Evolutionary conservation across 2,797 vertebrate species (phyloP).

Genomic region (Lacerta agilis): DNA sequence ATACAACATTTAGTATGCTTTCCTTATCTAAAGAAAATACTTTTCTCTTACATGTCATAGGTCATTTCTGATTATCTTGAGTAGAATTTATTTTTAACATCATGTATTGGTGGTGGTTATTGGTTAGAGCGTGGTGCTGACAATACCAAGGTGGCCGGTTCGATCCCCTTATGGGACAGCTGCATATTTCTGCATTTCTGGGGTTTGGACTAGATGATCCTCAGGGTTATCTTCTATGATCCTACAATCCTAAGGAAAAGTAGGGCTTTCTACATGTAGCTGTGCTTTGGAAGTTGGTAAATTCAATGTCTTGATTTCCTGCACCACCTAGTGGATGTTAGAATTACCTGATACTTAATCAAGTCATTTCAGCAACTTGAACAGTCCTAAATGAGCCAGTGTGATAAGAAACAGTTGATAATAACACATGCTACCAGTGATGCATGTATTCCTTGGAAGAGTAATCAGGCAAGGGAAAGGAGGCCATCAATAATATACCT

Average conservation of each 20-base stretch:
- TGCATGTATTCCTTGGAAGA: neutral
- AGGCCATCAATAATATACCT: accelerated
- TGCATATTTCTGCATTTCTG: too few relatives aligned
- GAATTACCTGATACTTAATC: slow-evolving; percentile 67
- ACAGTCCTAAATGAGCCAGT: neutral
- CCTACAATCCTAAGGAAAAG: neutral
- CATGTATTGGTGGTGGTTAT: neutral
- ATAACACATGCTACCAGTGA: neutral
- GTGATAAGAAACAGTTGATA: neutral
- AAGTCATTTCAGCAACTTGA: slow-evolving; percentile 44
- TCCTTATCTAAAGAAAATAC: neutral
- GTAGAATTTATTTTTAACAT: neutral
- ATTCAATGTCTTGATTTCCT: slow-evolving; percentile 71
- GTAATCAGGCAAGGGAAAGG: neutral
- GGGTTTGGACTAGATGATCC: too few relatives aligned
- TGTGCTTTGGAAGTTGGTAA: slow-evolving; percentile 43
- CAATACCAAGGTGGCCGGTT: too few relatives aligned
- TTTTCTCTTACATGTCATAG: neutral
- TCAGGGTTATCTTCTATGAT: neutral
- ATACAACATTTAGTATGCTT: neutral
- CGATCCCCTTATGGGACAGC: too few relatives aligned
- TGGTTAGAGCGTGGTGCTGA: too few relatives aligned
- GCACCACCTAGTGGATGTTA: slow-evolving; percentile 74
- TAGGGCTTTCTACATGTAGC: neutral
- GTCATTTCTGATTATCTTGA: neutral